Conservation (phyloP, 2,797 vertebrate species). For the Avahi laniger region DNA sequence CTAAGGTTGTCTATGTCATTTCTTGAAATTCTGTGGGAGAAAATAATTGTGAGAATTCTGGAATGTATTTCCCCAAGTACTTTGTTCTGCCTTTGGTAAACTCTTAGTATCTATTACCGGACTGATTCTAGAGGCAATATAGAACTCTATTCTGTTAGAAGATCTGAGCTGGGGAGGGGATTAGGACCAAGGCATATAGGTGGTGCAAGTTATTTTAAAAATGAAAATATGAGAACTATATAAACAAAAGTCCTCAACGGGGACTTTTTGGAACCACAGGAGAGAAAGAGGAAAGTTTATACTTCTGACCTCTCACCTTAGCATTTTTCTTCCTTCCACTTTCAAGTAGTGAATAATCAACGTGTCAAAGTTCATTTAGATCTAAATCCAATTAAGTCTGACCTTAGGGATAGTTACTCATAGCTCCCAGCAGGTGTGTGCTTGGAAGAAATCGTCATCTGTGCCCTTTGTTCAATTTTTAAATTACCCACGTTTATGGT, state of each 20-base stretch:
- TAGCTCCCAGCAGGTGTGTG: conserved; percentile 53
- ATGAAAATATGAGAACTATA: neutral
- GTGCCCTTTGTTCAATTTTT: conserved; percentile 56
- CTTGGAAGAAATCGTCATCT: conserved; percentile 55
- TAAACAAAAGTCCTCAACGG: neutral
- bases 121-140: neutral
- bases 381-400: conserved; percentile 66
- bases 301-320: conserved; percentile 47
- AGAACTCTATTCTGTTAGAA: neutral
- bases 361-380: conserved; percentile 64
- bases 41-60: neutral
- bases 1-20: neutral
- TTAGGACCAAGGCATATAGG: neutral
- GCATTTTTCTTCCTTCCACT: conserved; percentile 54
- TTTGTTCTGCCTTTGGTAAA: neutral
- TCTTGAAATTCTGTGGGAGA: neutral
- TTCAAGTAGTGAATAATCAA: conserved; percentile 61
- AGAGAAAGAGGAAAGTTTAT: conserved; percentile 11
- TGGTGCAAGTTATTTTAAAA: neutral
- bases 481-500: conserved; percentile 54
- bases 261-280: neutral
- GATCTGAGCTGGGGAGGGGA: neutral
- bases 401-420: conserved; percentile 58
- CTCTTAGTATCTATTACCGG: neutral
- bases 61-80: neutral